Percentiles rank a stretch among this genome's conserved stretches.
These are phyloP conservation scores for Tachina fera DNA, from an alignment of 2,888 invertebrate genomes.

Conservation along the genomic window DNA sequence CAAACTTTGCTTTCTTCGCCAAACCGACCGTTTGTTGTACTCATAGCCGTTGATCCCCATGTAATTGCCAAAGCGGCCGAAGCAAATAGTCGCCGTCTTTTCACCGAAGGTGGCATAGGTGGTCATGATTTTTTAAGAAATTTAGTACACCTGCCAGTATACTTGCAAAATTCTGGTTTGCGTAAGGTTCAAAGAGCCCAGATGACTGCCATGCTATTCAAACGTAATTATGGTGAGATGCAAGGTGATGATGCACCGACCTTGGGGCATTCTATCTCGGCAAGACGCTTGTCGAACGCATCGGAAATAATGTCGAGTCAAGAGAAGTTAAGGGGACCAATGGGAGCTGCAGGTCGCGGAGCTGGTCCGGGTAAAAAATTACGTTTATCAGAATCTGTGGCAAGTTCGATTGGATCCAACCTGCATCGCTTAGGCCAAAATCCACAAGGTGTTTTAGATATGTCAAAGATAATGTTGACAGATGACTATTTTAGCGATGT, in stretches of 20 bases:
- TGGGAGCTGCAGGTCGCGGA: slow-evolving; percentile 82
- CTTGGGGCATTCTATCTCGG: slow-evolving; percentile 85
- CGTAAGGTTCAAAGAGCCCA: slow-evolving; percentile 94
- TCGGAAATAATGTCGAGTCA: slow-evolving; percentile 92
- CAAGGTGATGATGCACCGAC: slow-evolving; percentile 80
- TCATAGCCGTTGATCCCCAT: slow-evolving; percentile 99
- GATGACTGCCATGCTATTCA: slow-evolving; percentile 86
- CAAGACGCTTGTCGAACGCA: slow-evolving; percentile 90
- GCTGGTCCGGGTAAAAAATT: slow-evolving; percentile 85
- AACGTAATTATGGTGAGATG: slow-evolving; percentile 80
- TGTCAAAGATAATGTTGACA: slow-evolving; percentile 93
- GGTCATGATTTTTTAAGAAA: slow-evolving; percentile 97
- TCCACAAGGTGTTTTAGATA: slow-evolving; percentile 84
- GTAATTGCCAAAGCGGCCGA: slow-evolving; percentile 98
- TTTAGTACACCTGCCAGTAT: slow-evolving; percentile 98
- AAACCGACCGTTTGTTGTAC: slow-evolving; percentile 96
- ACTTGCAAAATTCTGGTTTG: slow-evolving; percentile 97
- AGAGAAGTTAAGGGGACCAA: slow-evolving; percentile 86
- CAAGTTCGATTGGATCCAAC: slow-evolving; percentile 95
- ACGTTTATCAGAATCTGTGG: slow-evolving; percentile 93
- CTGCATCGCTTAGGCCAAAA: slow-evolving; percentile 90
- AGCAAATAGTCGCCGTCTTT: slow-evolving; percentile 92
- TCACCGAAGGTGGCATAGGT: slow-evolving; percentile 93
- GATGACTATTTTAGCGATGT: slow-evolving; percentile 99
- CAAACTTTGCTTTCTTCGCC: slow-evolving; percentile 97